Evolutionary conservation across 2,888 invertebrate genomes (phyloP).

Genomic region (Eilema caniola): DNA sequence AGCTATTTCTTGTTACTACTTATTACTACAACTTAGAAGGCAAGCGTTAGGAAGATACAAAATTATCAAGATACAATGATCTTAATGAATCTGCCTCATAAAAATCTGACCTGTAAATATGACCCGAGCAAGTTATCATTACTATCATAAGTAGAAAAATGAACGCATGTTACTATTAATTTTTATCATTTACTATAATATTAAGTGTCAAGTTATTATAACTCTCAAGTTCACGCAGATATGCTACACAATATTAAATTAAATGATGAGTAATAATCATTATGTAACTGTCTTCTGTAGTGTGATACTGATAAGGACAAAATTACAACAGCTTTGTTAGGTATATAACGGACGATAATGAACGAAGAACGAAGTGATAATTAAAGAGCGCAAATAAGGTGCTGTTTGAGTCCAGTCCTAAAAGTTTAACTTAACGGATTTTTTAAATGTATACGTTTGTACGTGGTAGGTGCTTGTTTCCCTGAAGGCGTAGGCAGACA

Average conservation of each 20-base stretch:
- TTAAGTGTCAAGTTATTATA: conserved; percentile 2
- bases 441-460: background rate
- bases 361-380: too few species aligned
- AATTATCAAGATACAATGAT: background rate
- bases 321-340: background rate
- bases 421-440: background rate
- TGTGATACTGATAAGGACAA: background rate
- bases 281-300: background rate
- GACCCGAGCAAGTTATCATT: background rate
- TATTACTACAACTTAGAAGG: too few species aligned
- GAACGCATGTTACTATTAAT: background rate
- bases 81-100: background rate
- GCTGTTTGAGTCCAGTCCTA: background rate
- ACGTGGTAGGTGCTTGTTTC: too few species aligned
- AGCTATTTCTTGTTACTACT: background rate
- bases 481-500: too few species aligned
- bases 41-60: background rate
- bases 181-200: background rate
- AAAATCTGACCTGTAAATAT: background rate
- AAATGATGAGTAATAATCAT: conserved; percentile 1
- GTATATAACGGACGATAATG: background rate
- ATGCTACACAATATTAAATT: background rate
- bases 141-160: background rate
- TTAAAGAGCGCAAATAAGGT: background rate
- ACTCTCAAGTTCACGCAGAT: background rate